phyloP scores from a whole-genome alignment of 2,888 invertebrate genomes.

The Cristatella mucedo region DNA sequence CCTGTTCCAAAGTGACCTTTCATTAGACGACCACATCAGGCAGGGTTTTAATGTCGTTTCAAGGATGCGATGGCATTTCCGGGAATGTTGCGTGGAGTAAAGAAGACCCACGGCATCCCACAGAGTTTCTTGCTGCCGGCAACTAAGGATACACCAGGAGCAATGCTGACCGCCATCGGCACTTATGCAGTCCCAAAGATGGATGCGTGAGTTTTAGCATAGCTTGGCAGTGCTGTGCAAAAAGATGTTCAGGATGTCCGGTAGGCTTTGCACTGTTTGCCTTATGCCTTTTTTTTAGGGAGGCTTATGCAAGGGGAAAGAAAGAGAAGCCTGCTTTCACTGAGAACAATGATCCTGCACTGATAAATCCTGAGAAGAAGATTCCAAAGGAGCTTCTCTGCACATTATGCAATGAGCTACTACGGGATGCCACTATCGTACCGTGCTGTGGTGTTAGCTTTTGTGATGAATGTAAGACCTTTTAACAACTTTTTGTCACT shows the following conservation, averaged over 20 bases:
- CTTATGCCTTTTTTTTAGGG: conserved; percentile 38
- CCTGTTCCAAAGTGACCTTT: no score
- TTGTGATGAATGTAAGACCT: conserved; percentile 94
- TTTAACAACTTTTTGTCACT: no score
- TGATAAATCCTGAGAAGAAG: neutral
- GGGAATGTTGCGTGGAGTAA: conserved; percentile 65
- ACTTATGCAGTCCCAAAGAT: conserved; percentile 73
- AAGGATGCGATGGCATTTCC: no score
- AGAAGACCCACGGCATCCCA: conserved; percentile 91
- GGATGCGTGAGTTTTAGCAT: conserved; percentile 63
- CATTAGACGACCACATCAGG: no score
- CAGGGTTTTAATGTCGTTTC: no score
- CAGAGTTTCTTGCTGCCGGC: conserved; percentile 85
- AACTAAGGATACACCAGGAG: conserved; percentile 72
- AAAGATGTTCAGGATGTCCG: neutral
- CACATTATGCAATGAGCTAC: conserved; percentile 73
- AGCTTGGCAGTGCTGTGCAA: neutral
- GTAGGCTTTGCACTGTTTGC: conserved; percentile 2
- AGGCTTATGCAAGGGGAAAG: conserved; percentile 61
- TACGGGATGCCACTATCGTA: conserved; percentile 89
- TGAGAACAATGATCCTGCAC: no score
- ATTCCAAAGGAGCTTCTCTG: conserved; percentile 83
- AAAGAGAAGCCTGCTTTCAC: conserved; percentile 53
- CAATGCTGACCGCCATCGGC: conserved; percentile 72
- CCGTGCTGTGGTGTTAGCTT: conserved; percentile 95